Percentiles rank a stretch among this genome's conserved stretches.
phyloP scores from a whole-genome alignment of 2,888 invertebrate genomes.

The Gymnosoma rotundatum region DNA sequence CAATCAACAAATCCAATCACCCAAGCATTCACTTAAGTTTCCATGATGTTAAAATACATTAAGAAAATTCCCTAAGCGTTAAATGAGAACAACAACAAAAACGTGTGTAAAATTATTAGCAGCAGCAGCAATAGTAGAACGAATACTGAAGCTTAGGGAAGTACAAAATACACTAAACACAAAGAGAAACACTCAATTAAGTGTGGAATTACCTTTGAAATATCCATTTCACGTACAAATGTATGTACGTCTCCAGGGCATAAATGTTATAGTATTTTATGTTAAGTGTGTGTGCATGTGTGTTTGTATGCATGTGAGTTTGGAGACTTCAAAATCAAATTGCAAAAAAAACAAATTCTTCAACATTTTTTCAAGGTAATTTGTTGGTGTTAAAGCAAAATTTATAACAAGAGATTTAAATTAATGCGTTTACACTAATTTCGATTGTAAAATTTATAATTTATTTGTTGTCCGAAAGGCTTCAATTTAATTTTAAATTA shows the following conservation, averaged over 20 bases:
- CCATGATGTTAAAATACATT: constrained; percentile 47
- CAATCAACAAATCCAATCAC: not conserved
- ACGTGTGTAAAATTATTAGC: constrained; percentile 2
- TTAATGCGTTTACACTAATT: no score
- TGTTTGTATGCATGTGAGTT: not conserved
- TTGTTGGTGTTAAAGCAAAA: no score
- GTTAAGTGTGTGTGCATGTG: not conserved
- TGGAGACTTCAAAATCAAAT: constrained; percentile 8
- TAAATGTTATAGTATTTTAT: constrained; percentile 12
- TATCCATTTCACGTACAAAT: constrained; percentile 31
- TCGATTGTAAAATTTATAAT: no score
- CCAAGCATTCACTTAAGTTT: constrained; percentile 14
- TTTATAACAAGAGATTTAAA: no score
- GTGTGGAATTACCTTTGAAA: constrained; percentile 66
- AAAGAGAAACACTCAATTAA: constrained; percentile 65
- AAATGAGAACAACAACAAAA: constrained; percentile 26
- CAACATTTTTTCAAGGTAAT: no score
- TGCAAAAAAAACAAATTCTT: no score
- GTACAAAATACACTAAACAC: constrained; percentile 33
- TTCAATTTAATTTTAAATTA: no score
- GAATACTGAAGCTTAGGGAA: not conserved
- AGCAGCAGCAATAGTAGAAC: not conserved
- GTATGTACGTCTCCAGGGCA: constrained; percentile 29
- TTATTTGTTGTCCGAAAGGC: no score
- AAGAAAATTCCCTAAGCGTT: constrained; percentile 61